These are phyloP conservation scores for Euproctis similis DNA, from an alignment of 2,888 invertebrate genomes.

Conservation along the genomic window DNA sequence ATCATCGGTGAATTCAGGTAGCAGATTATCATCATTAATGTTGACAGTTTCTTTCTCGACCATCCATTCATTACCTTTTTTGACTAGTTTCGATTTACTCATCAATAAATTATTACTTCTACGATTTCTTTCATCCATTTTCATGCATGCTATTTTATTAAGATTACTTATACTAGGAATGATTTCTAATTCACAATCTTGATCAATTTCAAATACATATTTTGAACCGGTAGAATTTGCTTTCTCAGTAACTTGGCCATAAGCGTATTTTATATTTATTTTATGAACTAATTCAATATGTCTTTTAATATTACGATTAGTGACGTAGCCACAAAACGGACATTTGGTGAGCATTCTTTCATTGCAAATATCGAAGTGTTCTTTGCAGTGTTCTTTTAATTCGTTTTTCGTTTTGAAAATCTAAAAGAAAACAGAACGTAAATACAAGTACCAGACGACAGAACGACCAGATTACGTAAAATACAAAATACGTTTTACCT, in stretches of 20 bases:
- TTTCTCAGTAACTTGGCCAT: constrained; percentile 30
- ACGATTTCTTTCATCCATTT: constrained; percentile 39
- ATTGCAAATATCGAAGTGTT: constrained; percentile 52
- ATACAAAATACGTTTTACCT: no score
- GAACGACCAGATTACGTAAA: no score
- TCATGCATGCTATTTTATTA: constrained; percentile 39
- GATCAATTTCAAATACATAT: constrained; percentile 38
- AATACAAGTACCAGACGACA: no score
- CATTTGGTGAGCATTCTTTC: constrained; percentile 47
- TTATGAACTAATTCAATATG: constrained; percentile 38
- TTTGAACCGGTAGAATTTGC: constrained; percentile 25
- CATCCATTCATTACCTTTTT: constrained; percentile 46
- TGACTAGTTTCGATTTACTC: constrained; percentile 43
- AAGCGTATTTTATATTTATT: constrained; percentile 19
- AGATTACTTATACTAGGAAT: constrained; percentile 52
- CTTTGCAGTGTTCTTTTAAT: constrained; percentile 42
- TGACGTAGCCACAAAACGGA: constrained; percentile 46
- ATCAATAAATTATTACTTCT: constrained; percentile 28
- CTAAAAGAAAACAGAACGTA: constrained; percentile 30
- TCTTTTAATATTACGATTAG: constrained; percentile 23
- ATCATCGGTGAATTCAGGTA: constrained; percentile 31
- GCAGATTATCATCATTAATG: constrained; percentile 20
- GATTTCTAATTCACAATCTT: constrained; percentile 36
- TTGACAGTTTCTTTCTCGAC: constrained; percentile 36
- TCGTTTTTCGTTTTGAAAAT: constrained; percentile 45